phyloP scores from a whole-genome alignment of 2,797 vertebrate genomes.

The Pantherophis alleghaniensis region DNA sequence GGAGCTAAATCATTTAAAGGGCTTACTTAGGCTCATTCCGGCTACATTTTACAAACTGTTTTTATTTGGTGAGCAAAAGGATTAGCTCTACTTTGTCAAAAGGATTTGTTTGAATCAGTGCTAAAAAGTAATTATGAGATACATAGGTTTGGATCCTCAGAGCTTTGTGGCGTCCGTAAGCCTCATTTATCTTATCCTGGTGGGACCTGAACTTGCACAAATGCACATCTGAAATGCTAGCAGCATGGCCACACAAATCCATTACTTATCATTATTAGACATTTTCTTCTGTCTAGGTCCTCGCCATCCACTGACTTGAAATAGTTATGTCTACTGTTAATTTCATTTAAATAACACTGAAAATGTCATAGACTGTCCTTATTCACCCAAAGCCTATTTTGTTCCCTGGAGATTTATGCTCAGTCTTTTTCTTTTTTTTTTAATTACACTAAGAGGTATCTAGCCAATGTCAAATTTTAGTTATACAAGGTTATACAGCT shows the following conservation, averaged over 20 bases:
- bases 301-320: slow-evolving; percentile 3
- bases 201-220: not conserved
- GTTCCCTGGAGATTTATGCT: not conserved
- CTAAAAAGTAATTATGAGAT: not conserved
- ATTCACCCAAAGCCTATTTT: not conserved
- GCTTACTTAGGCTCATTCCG: not conserved
- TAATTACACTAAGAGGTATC: not conserved
- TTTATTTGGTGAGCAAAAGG: not conserved
- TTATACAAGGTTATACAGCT: not conserved
- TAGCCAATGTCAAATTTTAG: not conserved
- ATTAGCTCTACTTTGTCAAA: not conserved
- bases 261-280: not conserved
- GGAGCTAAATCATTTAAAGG: not conserved
- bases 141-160: not conserved
- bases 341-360: not conserved
- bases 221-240: not conserved
- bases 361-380: not conserved
- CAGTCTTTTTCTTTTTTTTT: not conserved
- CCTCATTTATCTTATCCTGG: not conserved
- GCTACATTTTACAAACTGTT: not conserved
- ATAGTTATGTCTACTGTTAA: not conserved
- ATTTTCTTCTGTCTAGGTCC: slow-evolving; percentile 18
- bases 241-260: not conserved
- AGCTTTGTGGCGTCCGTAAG: not conserved
- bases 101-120: not conserved